Conservation (phyloP, 2,113 vertebrate species). For the Myxocyprinus asiaticus region DNA sequence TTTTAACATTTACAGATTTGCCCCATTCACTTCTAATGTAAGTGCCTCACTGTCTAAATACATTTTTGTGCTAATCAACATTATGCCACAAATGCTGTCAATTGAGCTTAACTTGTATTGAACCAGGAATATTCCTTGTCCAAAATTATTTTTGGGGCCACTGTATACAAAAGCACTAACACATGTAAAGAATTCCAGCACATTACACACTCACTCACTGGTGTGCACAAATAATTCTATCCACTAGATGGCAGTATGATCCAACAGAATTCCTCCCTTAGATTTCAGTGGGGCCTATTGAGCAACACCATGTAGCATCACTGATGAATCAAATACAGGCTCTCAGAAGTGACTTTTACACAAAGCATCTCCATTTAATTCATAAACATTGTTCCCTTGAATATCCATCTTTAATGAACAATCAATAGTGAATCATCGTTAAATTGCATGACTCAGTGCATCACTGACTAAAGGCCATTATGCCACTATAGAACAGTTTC, state of each 20-base stretch:
- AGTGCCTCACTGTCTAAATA: no score
- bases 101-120: no score
- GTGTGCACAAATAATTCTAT: neutral
- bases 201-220: no score
- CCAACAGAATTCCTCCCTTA: neutral
- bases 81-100: no score
- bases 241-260: constrained; percentile 48
- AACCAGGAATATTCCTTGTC: no score
- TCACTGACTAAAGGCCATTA: neutral
- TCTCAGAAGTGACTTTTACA: neutral
- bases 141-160: no score
- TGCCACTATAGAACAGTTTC: neutral
- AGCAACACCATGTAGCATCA: neutral
- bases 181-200: no score
- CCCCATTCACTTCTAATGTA: no score
- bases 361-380: neutral
- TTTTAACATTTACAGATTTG: no score
- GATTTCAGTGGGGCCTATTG: neutral
- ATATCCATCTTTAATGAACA: neutral
- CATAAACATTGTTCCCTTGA: neutral
- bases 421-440: constrained; percentile 7
- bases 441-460: neutral
- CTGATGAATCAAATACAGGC: neutral
- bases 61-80: no score
- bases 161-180: no score